phyloP scores from a whole-genome alignment of 2,888 invertebrate genomes.

The Geotrupes spiniger region DNA sequence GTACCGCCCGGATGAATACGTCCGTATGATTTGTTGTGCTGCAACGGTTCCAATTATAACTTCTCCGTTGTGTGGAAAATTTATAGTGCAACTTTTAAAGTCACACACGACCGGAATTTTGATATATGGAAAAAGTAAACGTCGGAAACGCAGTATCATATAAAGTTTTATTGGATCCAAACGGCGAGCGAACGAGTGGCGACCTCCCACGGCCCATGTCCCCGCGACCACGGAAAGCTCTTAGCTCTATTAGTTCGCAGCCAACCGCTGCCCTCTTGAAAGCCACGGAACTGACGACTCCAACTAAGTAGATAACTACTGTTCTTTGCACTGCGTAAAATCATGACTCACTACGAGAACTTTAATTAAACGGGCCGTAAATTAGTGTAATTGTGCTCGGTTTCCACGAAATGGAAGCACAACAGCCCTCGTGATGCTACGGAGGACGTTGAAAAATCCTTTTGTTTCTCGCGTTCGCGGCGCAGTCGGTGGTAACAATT shows the following conservation, averaged over 20 bases:
- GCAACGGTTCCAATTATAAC: too few relatives aligned
- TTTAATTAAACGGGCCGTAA: conserved; percentile 25
- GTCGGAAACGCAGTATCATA: not conserved
- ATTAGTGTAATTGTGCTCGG: conserved; percentile 22
- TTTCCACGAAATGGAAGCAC: conserved; percentile 12
- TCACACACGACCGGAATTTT: not conserved
- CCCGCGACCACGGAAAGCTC: conserved; percentile 21
- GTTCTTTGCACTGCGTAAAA: conserved; percentile 18
- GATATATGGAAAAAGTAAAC: conserved; percentile 3
- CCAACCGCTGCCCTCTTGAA: conserved; percentile 11
- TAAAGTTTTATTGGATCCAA: conserved; percentile 5
- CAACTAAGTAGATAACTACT: conserved; percentile 1
- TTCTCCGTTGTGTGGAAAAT: too few relatives aligned
- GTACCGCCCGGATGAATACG: too few relatives aligned
- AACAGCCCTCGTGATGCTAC: not conserved
- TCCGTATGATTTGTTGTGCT: too few relatives aligned
- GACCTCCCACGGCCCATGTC: conserved; percentile 20
- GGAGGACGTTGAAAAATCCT: too few relatives aligned
- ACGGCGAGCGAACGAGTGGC: conserved; percentile 15
- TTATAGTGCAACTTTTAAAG: too few relatives aligned
- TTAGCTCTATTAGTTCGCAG: conserved; percentile 18
- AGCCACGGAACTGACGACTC: conserved; percentile 1
- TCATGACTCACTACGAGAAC: conserved; percentile 21
- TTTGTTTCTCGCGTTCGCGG: not conserved
- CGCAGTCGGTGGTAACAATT: not conserved